Conservation (phyloP, 2,797 vertebrate species). For the Hapalemur alaotrensis region DNA sequence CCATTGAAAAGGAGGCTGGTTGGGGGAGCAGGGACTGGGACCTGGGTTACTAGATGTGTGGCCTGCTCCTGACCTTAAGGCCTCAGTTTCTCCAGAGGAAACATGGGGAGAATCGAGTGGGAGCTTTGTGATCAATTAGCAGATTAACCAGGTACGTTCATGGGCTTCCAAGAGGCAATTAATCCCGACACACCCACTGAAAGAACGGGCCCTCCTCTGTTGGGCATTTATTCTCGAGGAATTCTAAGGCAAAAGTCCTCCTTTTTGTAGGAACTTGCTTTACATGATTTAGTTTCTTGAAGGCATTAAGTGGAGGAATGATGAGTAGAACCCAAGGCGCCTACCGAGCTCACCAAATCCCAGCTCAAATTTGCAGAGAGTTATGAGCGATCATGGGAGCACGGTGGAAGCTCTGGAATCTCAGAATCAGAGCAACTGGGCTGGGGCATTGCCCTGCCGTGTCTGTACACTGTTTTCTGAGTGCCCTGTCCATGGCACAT, state of each 20-base stretch:
- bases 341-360: background rate
- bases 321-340: background rate
- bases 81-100: background rate
- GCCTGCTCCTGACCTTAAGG: background rate
- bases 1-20: background rate
- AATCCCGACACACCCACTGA: background rate
- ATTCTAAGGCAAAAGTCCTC: background rate
- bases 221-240: background rate
- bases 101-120: background rate
- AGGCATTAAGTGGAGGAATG: no score
- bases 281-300: background rate
- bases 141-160: background rate
- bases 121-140: background rate
- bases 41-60: accelerated
- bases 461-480: background rate
- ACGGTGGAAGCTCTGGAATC: background rate
- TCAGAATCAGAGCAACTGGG: background rate
- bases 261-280: background rate
- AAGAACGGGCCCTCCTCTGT: background rate
- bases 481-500: no score
- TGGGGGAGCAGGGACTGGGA: background rate
- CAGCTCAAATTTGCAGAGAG: background rate
- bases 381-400: background rate
- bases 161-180: background rate
- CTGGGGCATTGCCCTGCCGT: background rate